Percentiles rank a stretch among this genome's conserved stretches.
phyloP scores from a whole-genome alignment of 2,797 vertebrate species.

The Xenopus petersii region DNA sequence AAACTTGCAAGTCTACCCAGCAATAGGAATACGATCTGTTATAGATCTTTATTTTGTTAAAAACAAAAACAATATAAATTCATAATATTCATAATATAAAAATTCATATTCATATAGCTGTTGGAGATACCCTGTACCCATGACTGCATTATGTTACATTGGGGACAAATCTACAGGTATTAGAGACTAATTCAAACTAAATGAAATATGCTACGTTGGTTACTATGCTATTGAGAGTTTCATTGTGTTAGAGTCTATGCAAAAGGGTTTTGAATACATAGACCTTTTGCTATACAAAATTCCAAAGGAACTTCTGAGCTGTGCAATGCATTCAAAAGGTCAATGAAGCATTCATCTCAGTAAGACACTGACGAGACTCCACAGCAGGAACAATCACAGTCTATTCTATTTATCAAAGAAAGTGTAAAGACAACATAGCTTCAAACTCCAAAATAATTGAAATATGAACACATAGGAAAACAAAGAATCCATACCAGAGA shows the following conservation, averaged over 20 bases:
- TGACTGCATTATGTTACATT: too few species aligned
- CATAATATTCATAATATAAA: too few species aligned
- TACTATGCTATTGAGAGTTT: neutral
- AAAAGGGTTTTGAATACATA: neutral
- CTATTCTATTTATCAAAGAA: slow-evolving; percentile 10
- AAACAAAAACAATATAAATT: too few species aligned
- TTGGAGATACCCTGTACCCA: too few species aligned
- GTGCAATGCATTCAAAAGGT: slow-evolving; percentile 8
- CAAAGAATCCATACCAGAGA: neutral
- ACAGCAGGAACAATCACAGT: slow-evolving; percentile 8
- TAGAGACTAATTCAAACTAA: neutral
- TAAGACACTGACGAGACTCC: neutral
- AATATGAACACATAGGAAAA: slow-evolving; percentile 7
- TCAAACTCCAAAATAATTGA: slow-evolving; percentile 6
- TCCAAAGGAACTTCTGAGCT: slow-evolving; percentile 3
- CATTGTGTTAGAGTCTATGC: neutral
- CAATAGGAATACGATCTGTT: too few species aligned
- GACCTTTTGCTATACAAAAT: neutral
- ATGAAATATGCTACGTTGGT: neutral
- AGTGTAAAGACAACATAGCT: slow-evolving; percentile 18
- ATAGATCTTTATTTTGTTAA: too few species aligned
- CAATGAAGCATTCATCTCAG: slow-evolving; percentile 22
- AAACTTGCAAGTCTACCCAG: too few species aligned
- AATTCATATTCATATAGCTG: too few species aligned
- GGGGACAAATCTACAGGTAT: neutral